phyloP scores from a whole-genome alignment of 2,797 vertebrate species.

The Sciurus carolinensis region DNA sequence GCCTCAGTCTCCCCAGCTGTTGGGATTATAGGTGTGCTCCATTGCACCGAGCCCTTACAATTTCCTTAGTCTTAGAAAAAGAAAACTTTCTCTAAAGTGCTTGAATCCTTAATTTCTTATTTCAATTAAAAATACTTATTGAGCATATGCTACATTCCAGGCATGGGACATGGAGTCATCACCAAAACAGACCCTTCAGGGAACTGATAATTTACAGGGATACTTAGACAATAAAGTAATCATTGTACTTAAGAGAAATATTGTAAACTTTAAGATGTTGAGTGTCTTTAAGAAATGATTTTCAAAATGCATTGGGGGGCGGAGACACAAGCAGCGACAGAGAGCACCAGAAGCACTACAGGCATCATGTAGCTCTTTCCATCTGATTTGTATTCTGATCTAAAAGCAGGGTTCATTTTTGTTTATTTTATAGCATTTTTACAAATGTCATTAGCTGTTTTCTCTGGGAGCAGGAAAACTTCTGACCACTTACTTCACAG shows the following conservation, averaged over 20 bases:
- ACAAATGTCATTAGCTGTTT: not conserved
- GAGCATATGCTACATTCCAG: not conserved
- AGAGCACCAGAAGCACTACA: not conserved
- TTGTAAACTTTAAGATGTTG: not conserved
- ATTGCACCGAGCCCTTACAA: not conserved
- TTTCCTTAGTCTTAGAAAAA: not conserved
- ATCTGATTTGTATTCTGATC: not conserved
- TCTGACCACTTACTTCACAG: not conserved
- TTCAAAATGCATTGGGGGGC: not conserved
- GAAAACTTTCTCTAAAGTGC: not conserved
- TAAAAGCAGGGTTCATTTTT: not conserved
- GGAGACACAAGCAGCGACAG: not conserved
- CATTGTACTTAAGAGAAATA: not conserved
- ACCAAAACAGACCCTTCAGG: not conserved
- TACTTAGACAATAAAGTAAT: not conserved
- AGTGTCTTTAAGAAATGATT: not conserved
- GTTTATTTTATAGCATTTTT: slow-evolving; percentile 14
- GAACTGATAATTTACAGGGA: not conserved
- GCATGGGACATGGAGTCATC: not conserved
- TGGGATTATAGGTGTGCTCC: too few species aligned
- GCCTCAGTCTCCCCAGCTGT: too few species aligned
- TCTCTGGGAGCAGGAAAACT: not conserved
- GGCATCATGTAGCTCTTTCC: not conserved
- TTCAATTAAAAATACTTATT: slow-evolving; percentile 10
- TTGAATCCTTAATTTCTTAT: not conserved